These are phyloP conservation scores for Cacoxenus indagator DNA, from an alignment of 2,888 invertebrate genomes.

Conservation along the genomic window DNA sequence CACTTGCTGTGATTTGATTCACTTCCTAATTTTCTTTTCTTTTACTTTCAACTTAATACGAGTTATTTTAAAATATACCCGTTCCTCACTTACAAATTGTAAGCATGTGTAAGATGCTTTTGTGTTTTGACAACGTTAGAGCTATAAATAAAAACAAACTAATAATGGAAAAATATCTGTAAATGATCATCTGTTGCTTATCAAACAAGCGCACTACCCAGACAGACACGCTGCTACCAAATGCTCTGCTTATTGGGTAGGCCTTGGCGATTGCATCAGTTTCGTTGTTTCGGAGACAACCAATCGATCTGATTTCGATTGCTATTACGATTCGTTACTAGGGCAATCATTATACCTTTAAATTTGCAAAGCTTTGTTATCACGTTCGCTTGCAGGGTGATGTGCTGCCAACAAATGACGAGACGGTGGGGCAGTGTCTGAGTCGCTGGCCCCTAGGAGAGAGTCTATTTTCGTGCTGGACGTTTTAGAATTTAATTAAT, in stretches of 20 bases:
- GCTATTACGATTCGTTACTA: constrained; percentile 2
- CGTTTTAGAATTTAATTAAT: no score
- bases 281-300: no score
- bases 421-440: not conserved
- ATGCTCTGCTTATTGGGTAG: constrained; percentile 5
- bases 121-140: not conserved
- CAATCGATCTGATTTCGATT: constrained; percentile 10
- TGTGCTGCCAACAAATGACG: not conserved
- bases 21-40: not conserved
- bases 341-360: not conserved
- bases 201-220: not conserved
- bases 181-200: not conserved
- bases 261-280: constrained; percentile 9
- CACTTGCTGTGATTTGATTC: not conserved
- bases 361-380: not conserved
- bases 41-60: no score
- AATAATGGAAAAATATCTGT: not conserved
- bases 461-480: no score
- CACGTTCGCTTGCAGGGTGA: not conserved
- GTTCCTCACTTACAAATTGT: not conserved
- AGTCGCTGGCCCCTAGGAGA: no score
- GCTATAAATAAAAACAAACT: not conserved
- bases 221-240: not conserved
- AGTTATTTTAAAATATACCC: not conserved
- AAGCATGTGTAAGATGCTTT: not conserved